phyloP scores from a whole-genome alignment of 2,888 invertebrate species.

The Adelognathus sp. region DNA sequence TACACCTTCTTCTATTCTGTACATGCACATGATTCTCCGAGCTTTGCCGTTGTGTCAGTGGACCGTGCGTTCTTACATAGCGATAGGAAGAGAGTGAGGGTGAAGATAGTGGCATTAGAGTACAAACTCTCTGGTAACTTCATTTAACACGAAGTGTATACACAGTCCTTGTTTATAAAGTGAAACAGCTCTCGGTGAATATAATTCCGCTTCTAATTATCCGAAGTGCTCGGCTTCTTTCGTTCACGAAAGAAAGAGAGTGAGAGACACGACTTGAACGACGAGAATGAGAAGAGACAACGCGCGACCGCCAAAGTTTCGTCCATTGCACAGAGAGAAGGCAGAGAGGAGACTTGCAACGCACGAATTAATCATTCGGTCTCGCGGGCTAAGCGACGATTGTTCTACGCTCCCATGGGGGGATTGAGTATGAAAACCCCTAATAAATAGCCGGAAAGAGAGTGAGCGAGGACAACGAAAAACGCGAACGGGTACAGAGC shows the following conservation, averaged over 20 bases:
- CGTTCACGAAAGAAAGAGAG: conserved; percentile 60
- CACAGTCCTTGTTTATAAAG: conserved; percentile 79
- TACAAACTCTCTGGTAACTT: conserved; percentile 68
- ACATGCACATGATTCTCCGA: background rate
- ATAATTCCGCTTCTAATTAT: conserved; percentile 79
- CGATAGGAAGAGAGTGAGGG: too few species aligned
- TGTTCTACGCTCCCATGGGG: conserved; percentile 72
- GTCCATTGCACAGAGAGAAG: conserved; percentile 19
- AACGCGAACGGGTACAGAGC: conserved; percentile 28
- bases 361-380: conserved; percentile 55
- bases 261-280: conserved; percentile 56
- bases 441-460: conserved; percentile 78
- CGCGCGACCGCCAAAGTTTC: conserved; percentile 58
- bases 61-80: background rate
- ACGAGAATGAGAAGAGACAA: conserved; percentile 73
- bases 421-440: conserved; percentile 78
- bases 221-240: conserved; percentile 78
- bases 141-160: conserved; percentile 72
- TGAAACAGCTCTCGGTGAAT: conserved; percentile 78
- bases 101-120: conserved; percentile 63
- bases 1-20: background rate
- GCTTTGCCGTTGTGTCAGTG: background rate
- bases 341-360: conserved; percentile 21
- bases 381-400: conserved; percentile 67
- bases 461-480: conserved; percentile 52